phyloP scores from a whole-genome alignment of 2,113 vertebrate species.

The Tragelaphus scriptus region DNA sequence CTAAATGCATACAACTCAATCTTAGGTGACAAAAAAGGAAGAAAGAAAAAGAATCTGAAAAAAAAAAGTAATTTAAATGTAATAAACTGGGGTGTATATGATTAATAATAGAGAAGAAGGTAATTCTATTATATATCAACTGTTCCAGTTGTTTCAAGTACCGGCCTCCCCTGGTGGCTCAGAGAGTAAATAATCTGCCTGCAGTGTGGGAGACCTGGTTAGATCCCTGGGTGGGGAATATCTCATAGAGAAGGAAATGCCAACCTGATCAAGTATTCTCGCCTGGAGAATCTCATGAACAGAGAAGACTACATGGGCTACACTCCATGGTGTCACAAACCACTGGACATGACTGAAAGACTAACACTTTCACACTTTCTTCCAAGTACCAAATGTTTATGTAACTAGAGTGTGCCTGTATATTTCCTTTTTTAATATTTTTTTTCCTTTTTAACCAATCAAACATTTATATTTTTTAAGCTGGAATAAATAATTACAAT shows the following conservation, averaged over 20 bases:
- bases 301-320: background rate
- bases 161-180: background rate
- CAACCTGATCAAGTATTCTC: background rate
- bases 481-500: background rate
- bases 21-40: background rate
- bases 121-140: background rate
- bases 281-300: background rate
- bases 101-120: background rate
- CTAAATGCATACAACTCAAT: conserved; percentile 25
- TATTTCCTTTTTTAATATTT: background rate
- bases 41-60: background rate
- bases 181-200: background rate
- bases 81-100: background rate
- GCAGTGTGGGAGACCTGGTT: background rate
- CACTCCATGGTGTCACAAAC: background rate
- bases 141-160: background rate
- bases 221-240: background rate
- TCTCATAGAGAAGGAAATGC: background rate
- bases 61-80: background rate
- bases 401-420: background rate
- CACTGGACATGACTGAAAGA: background rate
- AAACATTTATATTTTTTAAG: background rate
- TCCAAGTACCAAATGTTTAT: background rate
- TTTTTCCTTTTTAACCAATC: background rate
- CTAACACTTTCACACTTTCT: background rate